Evolutionary conservation across 2,797 vertebrate species (phyloP), one percentile per base, ranked within the genome.

Genomic region (Rhincodon typus): DNA sequence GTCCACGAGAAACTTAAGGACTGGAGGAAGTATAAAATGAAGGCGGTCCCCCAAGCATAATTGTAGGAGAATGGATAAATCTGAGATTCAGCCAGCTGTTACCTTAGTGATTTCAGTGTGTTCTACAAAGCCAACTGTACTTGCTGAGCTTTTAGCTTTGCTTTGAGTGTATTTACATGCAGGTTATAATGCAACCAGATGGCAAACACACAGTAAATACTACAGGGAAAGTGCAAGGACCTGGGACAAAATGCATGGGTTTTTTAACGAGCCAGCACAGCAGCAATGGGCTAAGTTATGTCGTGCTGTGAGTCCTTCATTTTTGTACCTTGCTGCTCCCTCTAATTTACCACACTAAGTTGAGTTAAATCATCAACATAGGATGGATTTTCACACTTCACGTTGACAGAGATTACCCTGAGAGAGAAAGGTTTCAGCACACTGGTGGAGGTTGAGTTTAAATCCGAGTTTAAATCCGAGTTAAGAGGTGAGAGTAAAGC

Each of bases 21-120:
- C 90, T 93, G 66, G 90, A 77, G 70, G 70, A 95, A 95, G 42
- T 30, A 53, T 77, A 95, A 50, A 95, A 94, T 6, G 19, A n/a
- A 53, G 7, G 46, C 57, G 30, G 77, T 53, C 57, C 70, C 70
- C 69, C 72, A 30, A 12, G 67, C 34, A 50, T 77, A 19, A 77
- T 95, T 74, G 94, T 77, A 34, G 46, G 46, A 77, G 27, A 30
- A 57, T 95, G 70, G 15, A 95, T 17, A 77, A 21, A 42, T 74
- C 57, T 46, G n/a, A 42, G 46, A 95, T 53, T 95, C 46, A 95
- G 72, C 4, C 94, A 95, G 70, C 46, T 95, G 91, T 94, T 69
- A 42, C 62, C n/a, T 94, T 42, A 8, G 70, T 95, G 94, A 46
- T 34, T 46, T 95, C 38, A 70, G 23, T 4, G 25, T 23, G 69